Conservation (phyloP, 2,113 vertebrate species). For the Isurus oxyrinchus region DNA sequence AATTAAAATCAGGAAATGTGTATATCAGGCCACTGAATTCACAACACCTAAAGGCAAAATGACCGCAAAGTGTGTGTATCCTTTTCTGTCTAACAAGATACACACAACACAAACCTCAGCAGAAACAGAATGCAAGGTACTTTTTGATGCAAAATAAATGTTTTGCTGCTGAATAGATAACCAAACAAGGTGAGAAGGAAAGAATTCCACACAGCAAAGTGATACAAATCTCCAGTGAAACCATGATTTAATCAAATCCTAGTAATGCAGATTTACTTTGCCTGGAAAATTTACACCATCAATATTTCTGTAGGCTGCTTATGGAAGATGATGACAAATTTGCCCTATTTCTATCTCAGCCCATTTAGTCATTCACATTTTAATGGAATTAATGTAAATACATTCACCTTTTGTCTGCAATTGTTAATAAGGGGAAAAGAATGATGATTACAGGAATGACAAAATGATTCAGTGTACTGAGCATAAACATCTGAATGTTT, state of each 20-base stretch:
- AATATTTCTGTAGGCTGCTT: background rate
- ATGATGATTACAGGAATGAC: background rate
- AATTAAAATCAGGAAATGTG: background rate
- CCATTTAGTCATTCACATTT: background rate
- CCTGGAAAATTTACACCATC: background rate
- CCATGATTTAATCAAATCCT: background rate
- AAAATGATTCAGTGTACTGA: background rate
- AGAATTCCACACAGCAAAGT: background rate
- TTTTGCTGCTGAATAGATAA: background rate
- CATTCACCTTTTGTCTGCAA: background rate
- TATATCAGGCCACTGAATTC: background rate
- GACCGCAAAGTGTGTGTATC: background rate
- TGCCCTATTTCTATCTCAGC: background rate
- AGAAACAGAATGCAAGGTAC: background rate
- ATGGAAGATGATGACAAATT: background rate
- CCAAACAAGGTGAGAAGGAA: background rate
- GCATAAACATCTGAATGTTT: background rate
- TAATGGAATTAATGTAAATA: background rate
- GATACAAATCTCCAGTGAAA: background rate
- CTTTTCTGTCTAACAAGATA: background rate
- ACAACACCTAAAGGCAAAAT: background rate
- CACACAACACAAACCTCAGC: background rate
- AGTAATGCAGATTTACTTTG: background rate
- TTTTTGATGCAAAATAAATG: background rate
- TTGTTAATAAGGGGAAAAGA: background rate